Percentiles rank a stretch among this genome's conserved stretches.
phyloP scores from a whole-genome alignment of 2,113 vertebrate genomes.

The Puffinus mauretanicus region DNA sequence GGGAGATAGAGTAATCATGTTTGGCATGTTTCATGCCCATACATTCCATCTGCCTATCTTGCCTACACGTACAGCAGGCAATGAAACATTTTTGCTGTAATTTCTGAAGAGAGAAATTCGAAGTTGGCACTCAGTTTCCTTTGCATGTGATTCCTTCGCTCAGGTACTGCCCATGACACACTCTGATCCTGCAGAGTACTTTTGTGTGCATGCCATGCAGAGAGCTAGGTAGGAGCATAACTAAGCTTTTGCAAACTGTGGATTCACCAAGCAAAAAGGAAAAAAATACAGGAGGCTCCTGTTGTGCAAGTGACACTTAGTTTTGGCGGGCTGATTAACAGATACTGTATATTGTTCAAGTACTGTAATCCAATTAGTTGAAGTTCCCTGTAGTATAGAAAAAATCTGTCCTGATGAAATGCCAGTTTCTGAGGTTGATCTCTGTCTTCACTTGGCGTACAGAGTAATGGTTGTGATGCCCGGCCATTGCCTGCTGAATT shows the following conservation, averaged over 20 bases:
- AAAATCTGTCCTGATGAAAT: neutral
- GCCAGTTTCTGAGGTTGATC: neutral
- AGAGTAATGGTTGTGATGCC: neutral
- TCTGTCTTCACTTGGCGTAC: neutral
- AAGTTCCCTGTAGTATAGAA: neutral
- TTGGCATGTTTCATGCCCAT: neutral
- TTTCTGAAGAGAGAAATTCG: neutral
- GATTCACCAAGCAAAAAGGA: neutral
- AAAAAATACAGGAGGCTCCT: neutral
- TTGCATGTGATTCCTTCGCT: neutral
- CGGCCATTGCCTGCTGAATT: neutral
- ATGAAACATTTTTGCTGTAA: neutral
- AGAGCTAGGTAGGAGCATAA: neutral
- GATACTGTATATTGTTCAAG: neutral
- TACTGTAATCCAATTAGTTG: neutral
- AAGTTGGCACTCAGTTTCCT: neutral
- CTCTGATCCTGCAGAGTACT: neutral
- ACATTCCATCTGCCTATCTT: neutral
- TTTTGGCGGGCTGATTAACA: neutral
- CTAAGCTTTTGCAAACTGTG: neutral
- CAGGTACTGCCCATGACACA: neutral
- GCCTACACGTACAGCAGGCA: neutral
- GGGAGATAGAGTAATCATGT: neutral
- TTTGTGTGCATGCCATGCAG: neutral
- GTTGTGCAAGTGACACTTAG: neutral